Evolutionary conservation across 2,888 invertebrate genomes (phyloP).

Genomic region (Diadegma fenestrale): DNA sequence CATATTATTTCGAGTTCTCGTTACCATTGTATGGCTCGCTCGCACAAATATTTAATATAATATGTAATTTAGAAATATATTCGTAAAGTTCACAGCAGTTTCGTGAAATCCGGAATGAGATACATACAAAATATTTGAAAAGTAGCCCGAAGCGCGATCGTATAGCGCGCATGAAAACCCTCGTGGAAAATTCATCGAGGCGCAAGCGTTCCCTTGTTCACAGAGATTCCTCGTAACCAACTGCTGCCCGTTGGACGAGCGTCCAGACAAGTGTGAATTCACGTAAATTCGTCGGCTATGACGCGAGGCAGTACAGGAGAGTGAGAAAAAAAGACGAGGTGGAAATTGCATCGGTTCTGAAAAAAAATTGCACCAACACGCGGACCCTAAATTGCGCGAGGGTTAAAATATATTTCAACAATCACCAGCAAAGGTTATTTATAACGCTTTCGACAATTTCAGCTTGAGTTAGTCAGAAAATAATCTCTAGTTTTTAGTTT

Average conservation of each 20-base stretch:
- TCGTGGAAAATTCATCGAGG: slow-evolving; percentile 44
- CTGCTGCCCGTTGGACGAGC: slow-evolving; percentile 31
- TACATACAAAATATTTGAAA: slow-evolving; percentile 33
- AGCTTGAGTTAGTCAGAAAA: not conserved
- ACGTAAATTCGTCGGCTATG: slow-evolving; percentile 74
- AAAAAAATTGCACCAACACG: slow-evolving; percentile 30
- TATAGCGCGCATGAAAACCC: slow-evolving; percentile 55
- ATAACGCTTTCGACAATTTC: not conserved
- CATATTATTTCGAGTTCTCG: not conserved
- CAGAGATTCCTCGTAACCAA: slow-evolving; percentile 24
- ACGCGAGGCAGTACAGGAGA: not conserved
- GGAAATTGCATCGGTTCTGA: slow-evolving; percentile 71
- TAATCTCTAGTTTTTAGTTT: not conserved
- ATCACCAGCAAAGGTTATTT: slow-evolving; percentile 1
- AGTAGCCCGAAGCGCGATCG: slow-evolving; percentile 7
- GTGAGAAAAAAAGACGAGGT: slow-evolving; percentile 19
- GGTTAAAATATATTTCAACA: not conserved
- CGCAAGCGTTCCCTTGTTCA: slow-evolving; percentile 43
- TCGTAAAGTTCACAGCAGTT: not conserved
- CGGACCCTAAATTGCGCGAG: not conserved
- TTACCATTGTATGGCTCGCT: not conserved
- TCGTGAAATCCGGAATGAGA: not conserved
- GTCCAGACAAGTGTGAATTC: slow-evolving; percentile 74
- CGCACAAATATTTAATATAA: not conserved
- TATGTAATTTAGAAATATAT: slow-evolving; percentile 13